Evolutionary conservation across 2,113 vertebrate species (phyloP), one percentile per base, ranked within the genome.

Genomic region (Pterophyllum scalare): DNA sequence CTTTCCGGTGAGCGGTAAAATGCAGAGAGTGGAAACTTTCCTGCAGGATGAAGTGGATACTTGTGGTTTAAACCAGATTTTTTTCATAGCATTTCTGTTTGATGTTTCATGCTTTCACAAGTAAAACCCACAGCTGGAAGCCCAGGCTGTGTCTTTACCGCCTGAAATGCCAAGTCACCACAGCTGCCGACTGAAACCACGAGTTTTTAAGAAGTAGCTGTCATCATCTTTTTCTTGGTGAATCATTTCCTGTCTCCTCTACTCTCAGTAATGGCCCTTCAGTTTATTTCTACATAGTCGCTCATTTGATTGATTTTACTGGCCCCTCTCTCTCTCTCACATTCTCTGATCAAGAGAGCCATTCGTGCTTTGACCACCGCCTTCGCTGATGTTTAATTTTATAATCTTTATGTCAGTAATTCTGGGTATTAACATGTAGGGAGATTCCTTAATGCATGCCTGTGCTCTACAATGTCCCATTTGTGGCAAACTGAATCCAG

Each of bases 391-490:
- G 56, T 5, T 1, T 65, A 57, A 57, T 57, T 57, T 22, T 3
- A 6, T 24, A 57, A 67, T 59, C 15, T 54, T 20, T 13, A 11
- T 2, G 3, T 5, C 24, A 2, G 2, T 22, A 57, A 2, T 57
- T 22, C n/a, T 57, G n/a, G 22, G 11, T 57, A 6, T 56, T 1
- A 70, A 40, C 33, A 74, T 52, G 26, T 17, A 26, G 17, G 40
- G 46, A 57, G 19, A 86, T 78, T 72, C 65, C 19, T 59, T n/a
- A 67, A 61, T 22, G 12, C 65, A 40, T 61, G 24, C 49, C 14
- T 33, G 31, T 3, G 4, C 24, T 15, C 43, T 38, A 82, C 78
- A 91, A 35, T 74, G 79, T 81, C 80, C 33, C 67, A 82, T 85
- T 3, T 20, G 65, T 24, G 62, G 81, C 14, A 65, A 35, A 79